phyloP scores from a whole-genome alignment of 2,888 invertebrate genomes.

The Heliconius erato region DNA sequence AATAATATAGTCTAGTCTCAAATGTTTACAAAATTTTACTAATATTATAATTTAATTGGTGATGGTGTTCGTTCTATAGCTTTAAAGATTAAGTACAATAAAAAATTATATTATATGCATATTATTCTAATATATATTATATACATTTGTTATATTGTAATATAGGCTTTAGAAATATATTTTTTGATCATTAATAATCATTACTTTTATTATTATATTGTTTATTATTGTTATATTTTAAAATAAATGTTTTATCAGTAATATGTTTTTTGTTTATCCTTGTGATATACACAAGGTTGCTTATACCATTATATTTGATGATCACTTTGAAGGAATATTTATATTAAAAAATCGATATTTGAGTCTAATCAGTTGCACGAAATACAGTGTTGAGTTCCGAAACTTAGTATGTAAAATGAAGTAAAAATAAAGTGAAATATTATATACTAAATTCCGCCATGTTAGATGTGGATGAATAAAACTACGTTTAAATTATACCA shows the following conservation, averaged over 20 bases:
- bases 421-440: too few species aligned
- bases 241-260: slow-evolving; percentile 3
- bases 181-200: background rate
- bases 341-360: too few species aligned
- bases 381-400: too few species aligned
- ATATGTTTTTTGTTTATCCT: background rate
- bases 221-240: slow-evolving; percentile 8
- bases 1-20: slow-evolving; percentile 18
- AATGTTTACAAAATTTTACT: background rate
- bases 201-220: slow-evolving; percentile 9
- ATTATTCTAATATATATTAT: background rate
- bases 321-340: too few species aligned
- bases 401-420: too few species aligned
- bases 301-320: too few species aligned
- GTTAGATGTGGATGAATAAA: background rate
- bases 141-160: background rate
- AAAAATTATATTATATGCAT: slow-evolving; percentile 1
- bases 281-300: too few species aligned
- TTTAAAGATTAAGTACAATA: slow-evolving; percentile 14
- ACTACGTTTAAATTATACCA: background rate
- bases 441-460: background rate
- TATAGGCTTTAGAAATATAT: background rate
- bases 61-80: slow-evolving; percentile 23
- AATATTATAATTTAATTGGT: background rate
- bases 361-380: too few species aligned